These are phyloP conservation scores for Peromyscus eremicus DNA, from an alignment of 2,797 vertebrate genomes.

Conservation along the genomic window DNA sequence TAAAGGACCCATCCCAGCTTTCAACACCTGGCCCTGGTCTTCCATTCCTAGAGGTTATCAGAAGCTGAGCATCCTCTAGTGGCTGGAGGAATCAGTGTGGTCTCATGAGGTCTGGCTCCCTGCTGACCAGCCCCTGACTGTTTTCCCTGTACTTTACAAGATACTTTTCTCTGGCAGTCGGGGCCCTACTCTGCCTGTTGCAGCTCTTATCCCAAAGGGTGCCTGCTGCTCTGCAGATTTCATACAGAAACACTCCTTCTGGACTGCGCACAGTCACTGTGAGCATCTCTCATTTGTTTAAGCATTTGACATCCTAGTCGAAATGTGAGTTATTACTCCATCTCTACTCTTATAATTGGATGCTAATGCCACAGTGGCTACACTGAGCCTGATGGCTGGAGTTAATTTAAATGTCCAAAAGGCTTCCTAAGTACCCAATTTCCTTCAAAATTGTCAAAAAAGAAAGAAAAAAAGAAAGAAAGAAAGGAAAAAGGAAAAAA, in stretches of 20 bases:
- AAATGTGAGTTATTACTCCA: conserved; percentile 86
- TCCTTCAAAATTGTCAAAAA: conserved; percentile 84
- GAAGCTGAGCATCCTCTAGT: not conserved
- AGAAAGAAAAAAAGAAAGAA: not conserved
- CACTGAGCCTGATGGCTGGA: conserved; percentile 83
- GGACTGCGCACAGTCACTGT: not conserved
- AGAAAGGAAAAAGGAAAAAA: not conserved
- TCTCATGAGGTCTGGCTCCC: not conserved
- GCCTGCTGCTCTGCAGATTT: conserved; percentile 62
- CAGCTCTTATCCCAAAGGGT: not conserved
- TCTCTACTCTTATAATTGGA: conserved; percentile 87
- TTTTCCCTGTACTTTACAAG: conserved; percentile 12
- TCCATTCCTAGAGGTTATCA: too few relatives aligned
- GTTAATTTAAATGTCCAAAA: conserved; percentile 89
- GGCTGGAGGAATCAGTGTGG: not conserved
- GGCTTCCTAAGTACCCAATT: conserved; percentile 85
- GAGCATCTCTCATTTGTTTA: conserved; percentile 79
- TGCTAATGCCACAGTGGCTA: conserved; percentile 84
- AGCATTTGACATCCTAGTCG: conserved; percentile 82
- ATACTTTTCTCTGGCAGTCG: not conserved
- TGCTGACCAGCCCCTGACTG: not conserved
- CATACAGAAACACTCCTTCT: conserved; percentile 43
- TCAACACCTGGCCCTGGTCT: not conserved
- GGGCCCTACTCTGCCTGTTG: not conserved
- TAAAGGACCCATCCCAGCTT: not conserved